phyloP scores from a whole-genome alignment of 2,113 vertebrate genomes.

The Phylloscopus whistleri region DNA sequence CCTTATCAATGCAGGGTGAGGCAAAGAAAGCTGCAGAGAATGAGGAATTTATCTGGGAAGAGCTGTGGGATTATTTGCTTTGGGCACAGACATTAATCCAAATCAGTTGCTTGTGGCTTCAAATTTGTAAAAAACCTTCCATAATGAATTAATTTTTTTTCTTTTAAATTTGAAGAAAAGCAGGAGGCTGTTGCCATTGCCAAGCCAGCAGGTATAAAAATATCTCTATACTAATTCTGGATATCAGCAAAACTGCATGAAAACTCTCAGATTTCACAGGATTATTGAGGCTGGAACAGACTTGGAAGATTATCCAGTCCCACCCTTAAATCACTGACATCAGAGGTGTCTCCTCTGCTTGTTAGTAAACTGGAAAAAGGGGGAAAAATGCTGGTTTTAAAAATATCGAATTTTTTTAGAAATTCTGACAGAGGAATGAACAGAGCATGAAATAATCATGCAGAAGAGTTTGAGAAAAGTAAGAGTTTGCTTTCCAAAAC shows the following conservation, averaged over 20 bases:
- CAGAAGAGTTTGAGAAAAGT: not conserved
- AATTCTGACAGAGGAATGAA: not conserved
- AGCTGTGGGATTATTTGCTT: not conserved
- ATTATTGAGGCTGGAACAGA: not conserved
- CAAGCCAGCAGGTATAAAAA: not conserved
- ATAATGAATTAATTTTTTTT: too few relatives aligned
- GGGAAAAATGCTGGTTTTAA: accelerated
- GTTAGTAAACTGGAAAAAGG: not conserved
- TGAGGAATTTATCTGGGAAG: not conserved
- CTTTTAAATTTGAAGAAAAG: not conserved
- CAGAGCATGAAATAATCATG: not conserved
- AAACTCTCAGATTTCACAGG: not conserved
- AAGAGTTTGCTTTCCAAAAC: not conserved
- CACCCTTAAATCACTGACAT: not conserved
- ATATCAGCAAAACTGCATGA: not conserved
- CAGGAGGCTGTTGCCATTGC: not conserved
- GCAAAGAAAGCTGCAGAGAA: not conserved
- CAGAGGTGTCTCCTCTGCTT: not conserved
- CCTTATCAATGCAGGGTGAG: not conserved
- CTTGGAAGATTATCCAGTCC: not conserved
- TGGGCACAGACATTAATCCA: not conserved
- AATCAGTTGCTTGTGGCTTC: not conserved
- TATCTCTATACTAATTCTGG: not conserved
- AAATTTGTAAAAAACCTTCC: not conserved
- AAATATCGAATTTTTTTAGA: not conserved